Base-by-base conservation (phyloP, 2,888 invertebrate species). In the Gymnosoma rotundatum region DNA sequence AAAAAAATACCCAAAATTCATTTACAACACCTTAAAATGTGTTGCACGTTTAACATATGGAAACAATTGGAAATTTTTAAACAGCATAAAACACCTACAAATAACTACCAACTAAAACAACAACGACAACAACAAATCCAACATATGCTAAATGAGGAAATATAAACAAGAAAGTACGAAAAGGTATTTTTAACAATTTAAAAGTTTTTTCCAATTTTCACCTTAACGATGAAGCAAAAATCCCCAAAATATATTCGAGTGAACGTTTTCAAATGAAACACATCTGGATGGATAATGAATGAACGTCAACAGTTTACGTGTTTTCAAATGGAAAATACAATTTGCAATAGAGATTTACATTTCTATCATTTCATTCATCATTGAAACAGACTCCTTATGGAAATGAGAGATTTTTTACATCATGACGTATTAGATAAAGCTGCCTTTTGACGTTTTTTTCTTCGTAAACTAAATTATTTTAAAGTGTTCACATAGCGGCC, bases 21-120 rank as follows among this genome's bases (percentile, higher is more conserved):
- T 63, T 64, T 63, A 52, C 58, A 70, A 67, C 73, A 78, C 78
- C 78, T 79, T 83, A n/a, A 70, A 56, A 48, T 67, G 16, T 56
- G 36, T 36, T 58, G 63, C 50, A 74, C 83, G 61, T 69, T 61
- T 58, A 69, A 74, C 69, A 78, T 75, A 48, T 78, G 74, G 45
- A 69, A 78, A 70, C 74, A 83, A 70, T 78, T 69, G 63, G 80
- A 76, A 76, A 83, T 56, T 66, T 74, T 75, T 32, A 63, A 64
- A 52, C 10, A 42, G 12, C 32, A 66, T 48, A 78, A 76, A 69
- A 42, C 72, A 72, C 74, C 56, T 60, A 58, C 70, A 70, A 52
- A 73, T 21, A 76, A 60, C 48, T 14, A 32, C 6, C 32, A 32
- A 32, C 32, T 8, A 8, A 66, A 14, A 48, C 58, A 70, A 20